These are phyloP conservation scores for Salvelinus fontinalis DNA, from an alignment of 2,113 vertebrate species.

Conservation along the genomic window DNA sequence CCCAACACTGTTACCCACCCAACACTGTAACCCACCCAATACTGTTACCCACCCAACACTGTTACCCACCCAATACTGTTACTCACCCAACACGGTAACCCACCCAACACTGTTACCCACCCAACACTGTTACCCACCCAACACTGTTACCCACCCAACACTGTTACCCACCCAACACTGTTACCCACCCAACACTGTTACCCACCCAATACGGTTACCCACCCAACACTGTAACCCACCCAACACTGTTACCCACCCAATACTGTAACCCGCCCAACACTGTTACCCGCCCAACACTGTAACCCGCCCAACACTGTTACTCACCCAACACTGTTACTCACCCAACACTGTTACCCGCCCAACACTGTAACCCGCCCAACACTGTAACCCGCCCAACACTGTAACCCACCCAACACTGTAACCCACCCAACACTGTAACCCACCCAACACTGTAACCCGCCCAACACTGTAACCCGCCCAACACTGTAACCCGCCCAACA, in stretches of 20 bases:
- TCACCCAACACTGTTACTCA: too few relatives aligned
- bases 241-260: not conserved
- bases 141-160: too few relatives aligned
- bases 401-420: not conserved
- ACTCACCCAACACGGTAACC: too few relatives aligned
- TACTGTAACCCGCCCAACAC: not conserved
- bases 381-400: too few relatives aligned
- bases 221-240: not conserved
- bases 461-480: too few relatives aligned
- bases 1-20: not conserved
- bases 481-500: too few relatives aligned
- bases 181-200: not conserved
- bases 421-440: too few relatives aligned
- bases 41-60: too few relatives aligned
- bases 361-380: not conserved
- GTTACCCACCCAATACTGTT: not conserved
- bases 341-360: not conserved
- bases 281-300: too few relatives aligned
- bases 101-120: not conserved
- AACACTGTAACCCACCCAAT: not conserved
- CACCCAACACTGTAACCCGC: too few relatives aligned
- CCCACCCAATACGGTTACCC: not conserved
- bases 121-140: not conserved
- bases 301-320: not conserved
- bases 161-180: too few relatives aligned